Evolutionary conservation across 2,113 vertebrate species (phyloP).

Genomic region (Barnardius zonarius): DNA sequence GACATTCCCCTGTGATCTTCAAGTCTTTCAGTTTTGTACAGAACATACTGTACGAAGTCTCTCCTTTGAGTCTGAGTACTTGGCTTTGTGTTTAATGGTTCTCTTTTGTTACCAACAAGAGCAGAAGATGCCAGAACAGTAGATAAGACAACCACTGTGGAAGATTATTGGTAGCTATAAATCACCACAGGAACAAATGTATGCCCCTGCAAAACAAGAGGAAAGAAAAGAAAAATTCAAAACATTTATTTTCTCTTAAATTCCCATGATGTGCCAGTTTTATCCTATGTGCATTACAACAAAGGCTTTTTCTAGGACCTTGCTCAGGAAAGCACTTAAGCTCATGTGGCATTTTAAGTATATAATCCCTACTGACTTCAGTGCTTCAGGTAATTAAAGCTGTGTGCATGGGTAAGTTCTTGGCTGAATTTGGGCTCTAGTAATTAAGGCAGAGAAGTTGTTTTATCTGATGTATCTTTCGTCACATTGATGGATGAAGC

Average conservation of each 20-base stretch:
- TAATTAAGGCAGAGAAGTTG: background rate
- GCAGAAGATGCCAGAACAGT: slow-evolving; percentile 10
- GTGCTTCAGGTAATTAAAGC: background rate
- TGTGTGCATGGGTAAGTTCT: background rate
- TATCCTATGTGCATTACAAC: background rate
- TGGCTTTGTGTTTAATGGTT: background rate
- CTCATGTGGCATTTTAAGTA: background rate
- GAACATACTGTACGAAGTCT: slow-evolving; percentile 81
- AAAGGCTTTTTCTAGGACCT: background rate
- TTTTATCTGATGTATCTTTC: background rate
- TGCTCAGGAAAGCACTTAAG: background rate
- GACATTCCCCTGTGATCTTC: slow-evolving; percentile 93
- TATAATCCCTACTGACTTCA: background rate
- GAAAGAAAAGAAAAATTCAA: background rate
- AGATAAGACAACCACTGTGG: background rate
- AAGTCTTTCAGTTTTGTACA: slow-evolving; percentile 95
- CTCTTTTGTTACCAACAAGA: slow-evolving; percentile 28
- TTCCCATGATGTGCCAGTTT: background rate
- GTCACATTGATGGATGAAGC: background rate
- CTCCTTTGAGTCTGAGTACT: background rate
- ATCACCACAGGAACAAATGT: background rate
- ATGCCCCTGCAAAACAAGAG: slow-evolving; percentile 32
- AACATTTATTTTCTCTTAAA: background rate
- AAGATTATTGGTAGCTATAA: slow-evolving; percentile 16
- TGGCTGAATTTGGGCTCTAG: background rate